These are phyloP conservation scores for Amblyopsis rosae DNA, from an alignment of 2,113 vertebrate species.

Conservation along the genomic window DNA sequence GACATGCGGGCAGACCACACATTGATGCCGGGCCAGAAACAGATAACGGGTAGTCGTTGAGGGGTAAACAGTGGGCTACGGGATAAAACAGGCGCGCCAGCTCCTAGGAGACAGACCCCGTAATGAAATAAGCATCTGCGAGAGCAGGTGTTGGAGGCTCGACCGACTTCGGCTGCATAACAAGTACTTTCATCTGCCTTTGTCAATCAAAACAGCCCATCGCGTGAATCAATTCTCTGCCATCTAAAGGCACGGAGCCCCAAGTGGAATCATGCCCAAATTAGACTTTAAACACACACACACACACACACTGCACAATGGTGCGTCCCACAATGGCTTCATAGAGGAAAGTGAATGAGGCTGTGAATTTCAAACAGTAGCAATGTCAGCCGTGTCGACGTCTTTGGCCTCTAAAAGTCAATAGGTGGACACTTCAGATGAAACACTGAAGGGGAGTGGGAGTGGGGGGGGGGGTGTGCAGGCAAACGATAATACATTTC, in stretches of 20 bases:
- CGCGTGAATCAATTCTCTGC: slow-evolving; percentile 56
- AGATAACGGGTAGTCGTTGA: slow-evolving; percentile 16
- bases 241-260: slow-evolving; percentile 15
- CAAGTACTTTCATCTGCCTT: slow-evolving; percentile 68
- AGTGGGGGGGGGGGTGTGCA: too few species aligned
- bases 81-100: too few species aligned
- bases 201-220: slow-evolving; percentile 70
- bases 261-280: slow-evolving; percentile 51
- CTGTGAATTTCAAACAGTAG: slow-evolving; percentile 50
- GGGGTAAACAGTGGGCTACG: slow-evolving; percentile 41
- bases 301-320: slow-evolving; percentile 21
- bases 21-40: too few species aligned
- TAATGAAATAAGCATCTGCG: slow-evolving; percentile 73
- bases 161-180: slow-evolving; percentile 76
- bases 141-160: slow-evolving; percentile 73
- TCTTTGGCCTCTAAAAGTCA: too few species aligned
- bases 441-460: too few species aligned
- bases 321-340: not conserved
- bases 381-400: too few species aligned
- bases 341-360: slow-evolving; percentile 18
- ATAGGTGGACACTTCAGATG: too few species aligned
- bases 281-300: slow-evolving; percentile 32
- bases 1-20: too few species aligned
- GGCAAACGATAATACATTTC: not conserved
- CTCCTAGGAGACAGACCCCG: slow-evolving; percentile 47